These are phyloP conservation scores for Sinelater perroti DNA, from an alignment of 2,888 invertebrate genomes.

Conservation along the genomic window DNA sequence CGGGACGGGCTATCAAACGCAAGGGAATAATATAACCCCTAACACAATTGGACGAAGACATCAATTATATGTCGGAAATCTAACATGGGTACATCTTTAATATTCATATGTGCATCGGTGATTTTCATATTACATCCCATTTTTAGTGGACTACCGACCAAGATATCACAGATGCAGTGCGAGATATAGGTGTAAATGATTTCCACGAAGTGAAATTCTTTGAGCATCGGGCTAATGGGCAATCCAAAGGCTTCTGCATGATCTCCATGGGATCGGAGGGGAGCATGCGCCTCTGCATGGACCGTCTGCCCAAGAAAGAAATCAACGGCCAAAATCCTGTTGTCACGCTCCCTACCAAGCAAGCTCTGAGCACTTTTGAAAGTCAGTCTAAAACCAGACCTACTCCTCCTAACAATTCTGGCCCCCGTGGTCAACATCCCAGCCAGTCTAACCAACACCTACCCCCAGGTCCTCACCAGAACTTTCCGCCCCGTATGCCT, in stretches of 20 bases:
- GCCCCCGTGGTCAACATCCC: slow-evolving; percentile 68
- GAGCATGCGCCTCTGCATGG: slow-evolving; percentile 89
- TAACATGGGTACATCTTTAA: slow-evolving; percentile 87
- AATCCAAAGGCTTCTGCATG: slow-evolving; percentile 98
- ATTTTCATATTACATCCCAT: background rate
- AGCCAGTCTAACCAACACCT: slow-evolving; percentile 66
- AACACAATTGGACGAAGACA: slow-evolving; percentile 80
- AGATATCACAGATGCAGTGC: slow-evolving; percentile 91
- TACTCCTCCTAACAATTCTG: slow-evolving; percentile 75
- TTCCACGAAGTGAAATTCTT: slow-evolving; percentile 99
- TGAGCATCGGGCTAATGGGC: slow-evolving; percentile 98
- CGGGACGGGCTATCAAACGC: slow-evolving; percentile 74
- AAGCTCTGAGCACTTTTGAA: slow-evolving; percentile 85
- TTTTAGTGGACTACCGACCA: slow-evolving; percentile 97
- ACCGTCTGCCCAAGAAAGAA: slow-evolving; percentile 93
- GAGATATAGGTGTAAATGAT: slow-evolving; percentile 88
- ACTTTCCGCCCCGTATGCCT: slow-evolving; percentile 64
- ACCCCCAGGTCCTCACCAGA: slow-evolving; percentile 66
- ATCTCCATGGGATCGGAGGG: slow-evolving; percentile 92
- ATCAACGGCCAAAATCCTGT: slow-evolving; percentile 95
- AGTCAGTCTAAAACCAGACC: slow-evolving; percentile 91
- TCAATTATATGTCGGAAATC: slow-evolving; percentile 96
- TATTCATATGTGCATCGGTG: background rate
- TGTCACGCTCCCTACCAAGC: slow-evolving; percentile 95
- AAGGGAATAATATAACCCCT: slow-evolving; percentile 73